Base-by-base conservation (phyloP, 2,888 invertebrate species). In the Cetonia aurata region DNA sequence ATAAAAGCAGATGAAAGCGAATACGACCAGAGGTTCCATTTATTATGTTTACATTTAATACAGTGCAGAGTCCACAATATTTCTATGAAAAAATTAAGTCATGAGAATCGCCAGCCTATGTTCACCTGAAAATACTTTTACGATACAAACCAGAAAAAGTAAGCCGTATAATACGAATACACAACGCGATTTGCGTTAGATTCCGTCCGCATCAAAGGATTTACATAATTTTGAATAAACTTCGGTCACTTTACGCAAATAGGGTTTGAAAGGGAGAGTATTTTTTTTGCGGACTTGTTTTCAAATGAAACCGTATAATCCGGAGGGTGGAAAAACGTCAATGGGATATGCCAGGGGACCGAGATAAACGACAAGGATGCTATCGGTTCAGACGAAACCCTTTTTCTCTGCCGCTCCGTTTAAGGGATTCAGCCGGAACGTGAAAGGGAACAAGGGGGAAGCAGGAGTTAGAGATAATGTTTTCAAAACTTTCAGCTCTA, bases 321-420 rank as follows among this genome's bases (percentile, higher is more conserved):
- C 62, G 48, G 13, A 48, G 62, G 48, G 62, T 44, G 44, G 25
- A 62, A 60, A 62, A 48, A 33, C 48, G 48, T 37, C 48, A 48
- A 33, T 48, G 33, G 62, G 48, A 48, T 33, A 48, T 10, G 33
- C 62, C 62, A 33, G 48, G 62, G 48, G 33, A 48, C 37, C 48
- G 50, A 62, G 62, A 62, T 62, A 62, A 62, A 62, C 62, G 48
- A 62, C 62, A 48, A 33, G 62, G 62, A 48, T 62, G 62, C 62
- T 62, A 62, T 62, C 62, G 62, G 50, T 25, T 62, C 62, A 62
- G 62, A 62, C 62, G 48, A 62, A 62, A 62, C 62, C 62, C 48
- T 60, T 62, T 62, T 62, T 62, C 48, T 59, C 48, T 25, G 42
- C 17, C 19, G 12, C 31, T 19, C 48, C 48, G 62, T 62, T 62